phyloP scores from a whole-genome alignment of 2,888 invertebrate genomes.

The Limnephilus rhombicus region DNA sequence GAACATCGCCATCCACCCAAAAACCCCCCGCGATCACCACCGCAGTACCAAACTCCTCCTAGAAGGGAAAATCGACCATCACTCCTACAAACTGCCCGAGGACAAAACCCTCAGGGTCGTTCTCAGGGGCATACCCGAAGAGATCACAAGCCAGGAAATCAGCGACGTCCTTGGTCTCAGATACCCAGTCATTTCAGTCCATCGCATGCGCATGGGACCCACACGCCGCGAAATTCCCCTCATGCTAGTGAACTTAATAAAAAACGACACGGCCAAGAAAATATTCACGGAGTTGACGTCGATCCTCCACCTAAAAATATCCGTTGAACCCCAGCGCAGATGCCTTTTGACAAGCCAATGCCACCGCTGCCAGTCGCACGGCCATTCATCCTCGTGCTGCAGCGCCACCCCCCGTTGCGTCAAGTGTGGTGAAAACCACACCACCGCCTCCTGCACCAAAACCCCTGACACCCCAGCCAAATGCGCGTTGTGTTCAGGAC shows the following conservation, averaged over 20 bases:
- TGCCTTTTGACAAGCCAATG: not conserved
- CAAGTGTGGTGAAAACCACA: conserved; percentile 18
- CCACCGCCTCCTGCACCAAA: not conserved
- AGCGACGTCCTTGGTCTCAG: not conserved
- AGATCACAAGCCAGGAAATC: not conserved
- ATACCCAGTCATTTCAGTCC: not conserved
- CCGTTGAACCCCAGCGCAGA: not conserved
- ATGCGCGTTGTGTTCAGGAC: too few relatives aligned
- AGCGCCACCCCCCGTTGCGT: conserved; percentile 11
- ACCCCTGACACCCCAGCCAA: not conserved
- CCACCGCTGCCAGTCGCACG: not conserved
- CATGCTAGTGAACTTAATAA: not conserved
- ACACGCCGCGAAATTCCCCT: not conserved
- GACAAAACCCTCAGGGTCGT: not conserved
- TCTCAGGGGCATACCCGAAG: not conserved
- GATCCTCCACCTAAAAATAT: not conserved
- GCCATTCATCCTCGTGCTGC: not conserved
- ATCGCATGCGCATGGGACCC: not conserved
- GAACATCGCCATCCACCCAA: too few relatives aligned
- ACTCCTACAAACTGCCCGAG: not conserved
- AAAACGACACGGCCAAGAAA: not conserved
- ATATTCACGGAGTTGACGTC: not conserved
- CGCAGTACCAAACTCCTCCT: not conserved
- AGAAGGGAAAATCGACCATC: not conserved
- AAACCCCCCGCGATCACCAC: not conserved